Base-by-base conservation (phyloP, 1,140 invertebrate genomes). In the Trichonephila clavata region DNA sequence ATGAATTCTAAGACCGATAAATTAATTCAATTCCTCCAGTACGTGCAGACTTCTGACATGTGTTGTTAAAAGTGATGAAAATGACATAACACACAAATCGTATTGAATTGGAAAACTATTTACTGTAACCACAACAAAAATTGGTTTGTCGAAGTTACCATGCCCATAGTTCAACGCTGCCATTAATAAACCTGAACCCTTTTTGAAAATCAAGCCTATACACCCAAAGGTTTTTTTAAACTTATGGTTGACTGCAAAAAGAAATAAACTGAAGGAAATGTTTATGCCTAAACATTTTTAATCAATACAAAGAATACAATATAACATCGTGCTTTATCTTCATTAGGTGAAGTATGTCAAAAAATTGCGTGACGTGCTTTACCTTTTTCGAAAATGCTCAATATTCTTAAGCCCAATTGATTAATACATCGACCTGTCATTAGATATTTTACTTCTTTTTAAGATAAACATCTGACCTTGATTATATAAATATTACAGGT, bases 61-160 rank as follows among this genome's bases (percentile, higher is more conserved):
- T 13, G 50, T 10, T 50, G 50, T 50, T 50, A 50, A 7, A 50
- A 13, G 7, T 13, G 50, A 50, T 10, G 50, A 5, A 50, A 50
- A 50, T 50, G 50, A 50, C 50, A 50, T 50, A 50, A 50, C 50
- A 13, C 50, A 50, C 50, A 50, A 50, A 10, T 50, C 7, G 4
- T 13, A 7, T 13, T 50, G 50, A 13, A 50, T 5, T 50, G 50
- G 50, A 50, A 50, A 50, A 50, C 50, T 50, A 50, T 50, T 77
- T 39, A 39, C 24, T 18, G 71, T 77, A 77, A 77, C 71, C 71
- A 77, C 27, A 77, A 77, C 71, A 77, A 77, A 63, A 39, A 24
- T 39, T 27, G 4, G 13, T 32, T 18, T 32, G 5, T 39, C 6
- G 32, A 77, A 77, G 71, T 77, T 77, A 39, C 71, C 18, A 77